These are phyloP conservation scores for Perizoma flavofasciatum DNA, from an alignment of 2,888 invertebrate species.

Conservation along the genomic window DNA sequence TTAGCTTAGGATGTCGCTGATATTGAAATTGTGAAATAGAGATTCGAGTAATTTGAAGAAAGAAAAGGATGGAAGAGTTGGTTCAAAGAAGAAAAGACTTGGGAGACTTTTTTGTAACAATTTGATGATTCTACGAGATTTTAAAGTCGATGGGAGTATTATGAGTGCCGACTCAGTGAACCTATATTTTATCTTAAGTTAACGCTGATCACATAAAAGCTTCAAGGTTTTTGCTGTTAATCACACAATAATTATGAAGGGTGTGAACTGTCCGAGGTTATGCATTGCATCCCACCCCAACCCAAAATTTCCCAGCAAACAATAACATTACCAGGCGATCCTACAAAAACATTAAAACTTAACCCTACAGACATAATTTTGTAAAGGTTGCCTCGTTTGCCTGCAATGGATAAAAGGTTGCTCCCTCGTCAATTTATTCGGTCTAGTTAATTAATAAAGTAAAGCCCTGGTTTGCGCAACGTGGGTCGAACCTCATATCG, in stretches of 20 bases:
- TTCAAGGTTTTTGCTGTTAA: too few relatives aligned
- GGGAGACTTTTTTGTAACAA: background rate
- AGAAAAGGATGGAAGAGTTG: background rate
- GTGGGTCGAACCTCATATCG: slow-evolving; percentile 33
- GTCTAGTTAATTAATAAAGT: slow-evolving; percentile 73
- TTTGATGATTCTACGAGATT: background rate
- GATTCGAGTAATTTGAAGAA: slow-evolving; percentile 2
- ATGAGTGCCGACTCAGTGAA: background rate
- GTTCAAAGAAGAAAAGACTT: background rate
- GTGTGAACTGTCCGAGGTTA: too few relatives aligned
- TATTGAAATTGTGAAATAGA: slow-evolving; percentile 16
- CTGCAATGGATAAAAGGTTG: slow-evolving; percentile 46
- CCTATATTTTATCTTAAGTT: too few relatives aligned
- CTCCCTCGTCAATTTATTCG: slow-evolving; percentile 64
- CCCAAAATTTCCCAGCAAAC: too few relatives aligned
- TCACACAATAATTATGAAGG: too few relatives aligned
- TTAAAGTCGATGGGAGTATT: background rate
- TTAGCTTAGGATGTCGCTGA: slow-evolving; percentile 27
- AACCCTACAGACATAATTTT: background rate
- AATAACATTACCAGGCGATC: too few relatives aligned
- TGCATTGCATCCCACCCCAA: too few relatives aligned
- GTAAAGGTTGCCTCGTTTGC: slow-evolving; percentile 19
- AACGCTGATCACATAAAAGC: too few relatives aligned
- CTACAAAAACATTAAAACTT: too few relatives aligned
- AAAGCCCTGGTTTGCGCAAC: slow-evolving; percentile 36